Conservation (phyloP, 2,888 invertebrate genomes). For the Dynastes grantii region DNA sequence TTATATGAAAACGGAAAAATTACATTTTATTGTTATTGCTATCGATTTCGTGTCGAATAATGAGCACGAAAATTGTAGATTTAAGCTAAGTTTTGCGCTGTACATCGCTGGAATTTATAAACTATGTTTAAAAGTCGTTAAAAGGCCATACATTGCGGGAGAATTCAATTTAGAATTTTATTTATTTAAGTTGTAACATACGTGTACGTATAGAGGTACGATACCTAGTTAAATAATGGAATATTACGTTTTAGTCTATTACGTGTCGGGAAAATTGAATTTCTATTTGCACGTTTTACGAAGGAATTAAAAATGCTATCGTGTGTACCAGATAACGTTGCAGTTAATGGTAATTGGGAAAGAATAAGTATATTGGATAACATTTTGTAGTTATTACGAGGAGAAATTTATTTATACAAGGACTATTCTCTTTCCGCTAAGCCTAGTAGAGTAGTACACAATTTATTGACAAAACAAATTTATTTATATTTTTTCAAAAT, state of each 20-base stretch:
- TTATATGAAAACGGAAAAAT: conserved; percentile 4
- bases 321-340: too few species aligned
- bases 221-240: neutral
- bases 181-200: neutral
- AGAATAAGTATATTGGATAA: too few species aligned
- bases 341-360: too few species aligned
- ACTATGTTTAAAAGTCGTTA: conserved; percentile 9
- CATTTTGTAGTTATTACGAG: too few species aligned
- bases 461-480: too few species aligned
- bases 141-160: neutral
- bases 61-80: conserved; percentile 4
- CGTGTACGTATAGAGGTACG: neutral
- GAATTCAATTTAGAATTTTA: conserved; percentile 7
- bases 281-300: neutral
- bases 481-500: too few species aligned
- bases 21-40: too few species aligned
- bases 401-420: too few species aligned
- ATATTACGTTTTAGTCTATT: neutral
- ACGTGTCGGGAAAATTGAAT: conserved; percentile 1
- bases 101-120: neutral
- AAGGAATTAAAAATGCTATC: neutral
- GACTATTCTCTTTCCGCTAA: too few species aligned
- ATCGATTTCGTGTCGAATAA: neutral
- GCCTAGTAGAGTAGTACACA: too few species aligned
- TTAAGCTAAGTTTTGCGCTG: neutral